These are phyloP conservation scores for Cichlasoma orientale DNA, from an alignment of 2,797 vertebrate species.

Conservation along the genomic window DNA sequence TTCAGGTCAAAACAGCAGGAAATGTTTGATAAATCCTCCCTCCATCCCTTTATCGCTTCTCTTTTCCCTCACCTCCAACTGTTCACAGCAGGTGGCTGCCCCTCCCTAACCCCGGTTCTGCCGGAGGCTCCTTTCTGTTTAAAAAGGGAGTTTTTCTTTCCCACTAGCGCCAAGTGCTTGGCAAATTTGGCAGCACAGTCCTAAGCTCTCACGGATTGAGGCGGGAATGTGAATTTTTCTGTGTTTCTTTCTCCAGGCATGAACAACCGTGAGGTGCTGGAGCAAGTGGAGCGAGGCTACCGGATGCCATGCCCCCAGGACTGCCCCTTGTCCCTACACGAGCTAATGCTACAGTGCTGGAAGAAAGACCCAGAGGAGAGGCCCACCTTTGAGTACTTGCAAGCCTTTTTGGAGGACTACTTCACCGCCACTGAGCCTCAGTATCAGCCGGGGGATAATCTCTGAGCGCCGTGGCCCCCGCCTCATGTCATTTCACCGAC, in stretches of 20 bases:
- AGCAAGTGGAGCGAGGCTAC: conserved; percentile 98
- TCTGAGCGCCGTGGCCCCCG: conserved; percentile 80
- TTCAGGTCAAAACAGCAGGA: not conserved
- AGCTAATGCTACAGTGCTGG: conserved; percentile 99
- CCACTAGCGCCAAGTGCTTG: no score
- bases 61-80: no score
- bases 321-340: conserved; percentile 96
- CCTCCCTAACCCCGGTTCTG: no score
- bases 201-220: not conserved
- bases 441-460: conserved; percentile 98
- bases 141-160: no score
- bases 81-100: no score
- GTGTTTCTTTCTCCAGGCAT: conserved; percentile 82
- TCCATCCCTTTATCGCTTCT: no score
- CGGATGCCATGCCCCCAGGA: conserved; percentile 98
- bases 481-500: conserved; percentile 50
- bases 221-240: not conserved
- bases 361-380: conserved; percentile 98
- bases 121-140: no score
- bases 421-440: conserved; percentile 99
- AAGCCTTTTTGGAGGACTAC: conserved; percentile 99
- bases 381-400: conserved; percentile 98
- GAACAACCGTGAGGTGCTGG: conserved; percentile 99
- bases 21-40: no score
- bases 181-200: not conserved